phyloP scores from a whole-genome alignment of 2,797 vertebrate genomes.

The Eidolon dupreanum region DNA sequence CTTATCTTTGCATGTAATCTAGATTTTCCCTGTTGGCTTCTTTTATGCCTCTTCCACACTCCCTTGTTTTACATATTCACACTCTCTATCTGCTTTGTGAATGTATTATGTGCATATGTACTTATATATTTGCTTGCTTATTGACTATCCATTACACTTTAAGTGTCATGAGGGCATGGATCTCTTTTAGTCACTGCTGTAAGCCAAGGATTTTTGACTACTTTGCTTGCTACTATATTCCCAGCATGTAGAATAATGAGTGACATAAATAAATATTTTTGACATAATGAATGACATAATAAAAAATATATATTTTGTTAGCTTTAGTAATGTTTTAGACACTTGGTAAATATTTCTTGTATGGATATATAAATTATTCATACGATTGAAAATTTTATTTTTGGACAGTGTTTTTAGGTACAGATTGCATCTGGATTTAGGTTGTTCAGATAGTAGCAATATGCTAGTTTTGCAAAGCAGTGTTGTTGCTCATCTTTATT shows the following conservation, averaged over 20 bases:
- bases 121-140: neutral
- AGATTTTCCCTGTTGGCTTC: neutral
- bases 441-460: neutral
- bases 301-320: neutral
- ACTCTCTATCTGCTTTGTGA: neutral
- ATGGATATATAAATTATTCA: neutral
- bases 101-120: neutral
- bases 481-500: neutral
- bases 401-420: neutral
- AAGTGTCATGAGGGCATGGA: neutral
- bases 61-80: neutral
- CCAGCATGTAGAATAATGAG: neutral
- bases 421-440: neutral
- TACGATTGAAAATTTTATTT: neutral
- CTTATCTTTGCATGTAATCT: neutral
- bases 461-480: neutral
- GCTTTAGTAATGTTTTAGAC: neutral
- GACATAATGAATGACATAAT: neutral
- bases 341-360: neutral
- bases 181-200: neutral
- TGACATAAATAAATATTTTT: neutral
- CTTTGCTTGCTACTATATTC: neutral
- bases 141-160: neutral
- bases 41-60: neutral
- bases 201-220: neutral